A percentile compares a stretch with the other conserved stretches of the same genome.
Conservation (phyloP, 1,140 invertebrate species). For the Brachionus manjavacas region DNA sequence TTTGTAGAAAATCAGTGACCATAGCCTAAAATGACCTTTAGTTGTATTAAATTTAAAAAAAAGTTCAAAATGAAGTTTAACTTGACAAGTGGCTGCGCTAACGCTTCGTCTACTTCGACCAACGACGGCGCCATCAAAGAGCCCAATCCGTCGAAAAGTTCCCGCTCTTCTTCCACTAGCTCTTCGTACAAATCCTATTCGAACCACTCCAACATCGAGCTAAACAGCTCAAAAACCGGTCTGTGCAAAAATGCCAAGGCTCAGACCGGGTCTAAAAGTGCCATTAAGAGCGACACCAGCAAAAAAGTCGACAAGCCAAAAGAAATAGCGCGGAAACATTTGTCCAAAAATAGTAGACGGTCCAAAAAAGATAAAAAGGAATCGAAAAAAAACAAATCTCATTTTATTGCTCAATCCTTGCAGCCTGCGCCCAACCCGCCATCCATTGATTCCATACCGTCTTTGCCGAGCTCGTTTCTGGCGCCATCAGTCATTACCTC, state of each 20-base stretch:
- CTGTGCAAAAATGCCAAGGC: neutral
- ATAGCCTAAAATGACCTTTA: constrained; percentile 40
- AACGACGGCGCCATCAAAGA: constrained; percentile 16
- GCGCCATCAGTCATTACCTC: neutral
- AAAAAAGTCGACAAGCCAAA: neutral
- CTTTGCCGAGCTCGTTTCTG: constrained; percentile 16
- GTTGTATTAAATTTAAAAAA: constrained; percentile 33
- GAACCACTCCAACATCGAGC: neutral
- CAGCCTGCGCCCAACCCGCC: constrained; percentile 6
- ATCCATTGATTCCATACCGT: constrained; percentile 26
- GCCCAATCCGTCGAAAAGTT: neutral
- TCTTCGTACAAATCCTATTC: constrained; percentile 13
- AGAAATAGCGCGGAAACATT: neutral
- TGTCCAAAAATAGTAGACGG: neutral
- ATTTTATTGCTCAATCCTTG: neutral
- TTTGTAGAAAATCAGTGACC: neutral
- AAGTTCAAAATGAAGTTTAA: constrained; percentile 43
- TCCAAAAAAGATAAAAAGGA: constrained; percentile 23
- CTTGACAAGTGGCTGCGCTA: neutral
- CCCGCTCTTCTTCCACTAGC: neutral
- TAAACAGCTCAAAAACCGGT: constrained; percentile 16
- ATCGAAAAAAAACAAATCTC: constrained; percentile 9
- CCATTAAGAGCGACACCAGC: neutral
- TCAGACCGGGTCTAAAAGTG: neutral
- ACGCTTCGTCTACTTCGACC: neutral